Conservation (phyloP, 2,113 vertebrate genomes). For the Gallinago undulata region DNA sequence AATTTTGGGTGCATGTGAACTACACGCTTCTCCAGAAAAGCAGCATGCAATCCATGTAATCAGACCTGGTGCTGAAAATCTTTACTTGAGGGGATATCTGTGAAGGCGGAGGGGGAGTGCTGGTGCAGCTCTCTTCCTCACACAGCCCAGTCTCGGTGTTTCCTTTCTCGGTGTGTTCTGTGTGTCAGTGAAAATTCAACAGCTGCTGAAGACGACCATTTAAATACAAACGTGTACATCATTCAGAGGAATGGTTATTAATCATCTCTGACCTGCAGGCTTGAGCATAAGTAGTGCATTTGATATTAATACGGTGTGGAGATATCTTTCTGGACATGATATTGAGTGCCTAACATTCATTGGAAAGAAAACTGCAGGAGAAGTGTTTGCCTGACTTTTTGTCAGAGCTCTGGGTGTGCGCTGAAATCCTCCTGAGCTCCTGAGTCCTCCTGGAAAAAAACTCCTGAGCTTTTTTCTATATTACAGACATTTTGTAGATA, state of each 20-base stretch:
- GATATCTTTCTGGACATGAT: neutral
- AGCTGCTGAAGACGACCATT: neutral
- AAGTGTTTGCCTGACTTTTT: neutral
- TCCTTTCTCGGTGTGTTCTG: rapidly evolving
- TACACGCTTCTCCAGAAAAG: neutral
- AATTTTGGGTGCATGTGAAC: neutral
- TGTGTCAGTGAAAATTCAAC: neutral
- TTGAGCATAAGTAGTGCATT: neutral
- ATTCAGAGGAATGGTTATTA: neutral
- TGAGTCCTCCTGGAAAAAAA: no score
- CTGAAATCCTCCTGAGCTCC: neutral
- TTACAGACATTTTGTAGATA: rapidly evolving
- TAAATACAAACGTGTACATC: neutral
- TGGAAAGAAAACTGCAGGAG: neutral
- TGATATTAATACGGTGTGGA: rapidly evolving
- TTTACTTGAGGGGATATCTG: neutral
- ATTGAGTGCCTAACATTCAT: neutral
- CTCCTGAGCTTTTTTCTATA: neutral
- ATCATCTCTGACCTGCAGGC: neutral
- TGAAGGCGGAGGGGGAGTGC: neutral
- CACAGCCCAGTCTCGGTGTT: neutral
- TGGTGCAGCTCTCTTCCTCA: rapidly evolving
- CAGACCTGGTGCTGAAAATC: neutral
- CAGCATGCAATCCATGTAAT: rapidly evolving
- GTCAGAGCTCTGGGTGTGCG: neutral